Percentiles rank a stretch among this genome's conserved stretches.
Conservation (phyloP, 2,797 vertebrate species). For the Vireo griseus region DNA sequence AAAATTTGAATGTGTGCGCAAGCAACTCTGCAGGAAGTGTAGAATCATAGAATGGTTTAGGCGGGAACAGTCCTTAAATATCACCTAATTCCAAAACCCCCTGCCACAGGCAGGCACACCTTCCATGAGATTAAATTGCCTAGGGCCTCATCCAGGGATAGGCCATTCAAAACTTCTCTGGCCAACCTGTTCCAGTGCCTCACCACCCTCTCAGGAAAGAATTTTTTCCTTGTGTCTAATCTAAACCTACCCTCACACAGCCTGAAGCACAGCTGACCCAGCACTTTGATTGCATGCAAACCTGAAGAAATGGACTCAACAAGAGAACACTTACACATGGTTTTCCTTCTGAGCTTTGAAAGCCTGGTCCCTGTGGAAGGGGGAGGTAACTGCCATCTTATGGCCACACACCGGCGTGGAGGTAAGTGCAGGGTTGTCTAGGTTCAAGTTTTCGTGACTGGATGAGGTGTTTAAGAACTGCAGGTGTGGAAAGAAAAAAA, state of each 20-base stretch:
- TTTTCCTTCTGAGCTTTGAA: slow-evolving; percentile 89
- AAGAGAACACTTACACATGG: slow-evolving; percentile 80
- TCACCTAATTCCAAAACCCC: background rate
- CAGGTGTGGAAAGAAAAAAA: slow-evolving; percentile 29
- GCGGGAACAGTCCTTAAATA: background rate
- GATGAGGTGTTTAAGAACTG: slow-evolving; percentile 93
- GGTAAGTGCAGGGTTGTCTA: slow-evolving; percentile 80
- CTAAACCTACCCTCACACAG: background rate
- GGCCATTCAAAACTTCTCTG: background rate
- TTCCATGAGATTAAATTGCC: background rate
- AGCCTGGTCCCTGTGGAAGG: slow-evolving; percentile 80
- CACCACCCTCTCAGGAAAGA: background rate
- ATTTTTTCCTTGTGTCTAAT: background rate
- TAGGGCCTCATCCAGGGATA: background rate
- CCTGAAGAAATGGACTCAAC: rapidly evolving
- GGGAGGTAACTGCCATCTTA: slow-evolving; percentile 79
- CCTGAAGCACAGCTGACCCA: background rate
- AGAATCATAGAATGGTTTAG: background rate
- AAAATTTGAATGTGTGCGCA: background rate
- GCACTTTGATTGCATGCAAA: background rate
- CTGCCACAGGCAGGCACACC: background rate
- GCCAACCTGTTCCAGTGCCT: background rate
- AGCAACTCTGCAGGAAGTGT: background rate
- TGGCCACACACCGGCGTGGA: slow-evolving; percentile 82
- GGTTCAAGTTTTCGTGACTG: slow-evolving; percentile 83